Conservation (phyloP, 1,140 invertebrate species). For the Sarcophaga peregrina region DNA sequence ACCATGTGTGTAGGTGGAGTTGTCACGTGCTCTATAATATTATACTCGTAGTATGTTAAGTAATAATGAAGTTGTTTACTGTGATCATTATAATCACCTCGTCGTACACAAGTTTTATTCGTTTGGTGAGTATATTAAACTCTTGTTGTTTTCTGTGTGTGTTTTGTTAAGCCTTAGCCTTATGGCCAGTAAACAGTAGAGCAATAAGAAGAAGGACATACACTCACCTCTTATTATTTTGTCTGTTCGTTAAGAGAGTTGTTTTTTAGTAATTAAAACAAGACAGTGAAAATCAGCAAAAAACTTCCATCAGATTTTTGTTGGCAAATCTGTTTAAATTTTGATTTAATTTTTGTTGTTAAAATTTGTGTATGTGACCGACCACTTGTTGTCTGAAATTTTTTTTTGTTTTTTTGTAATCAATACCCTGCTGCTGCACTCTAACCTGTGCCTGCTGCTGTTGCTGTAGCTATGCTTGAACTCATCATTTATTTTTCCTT, state of each 20-base stretch:
- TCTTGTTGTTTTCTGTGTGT: no score
- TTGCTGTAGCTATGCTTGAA: background rate
- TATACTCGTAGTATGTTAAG: background rate
- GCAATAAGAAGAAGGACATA: no score
- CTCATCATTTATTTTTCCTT: background rate
- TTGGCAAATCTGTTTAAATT: constrained; percentile 13
- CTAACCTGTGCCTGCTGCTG: constrained; percentile 35
- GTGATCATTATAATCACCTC: no score
- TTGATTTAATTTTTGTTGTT: background rate
- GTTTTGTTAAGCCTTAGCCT: no score
- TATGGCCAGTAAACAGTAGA: no score
- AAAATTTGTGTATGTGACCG: background rate
- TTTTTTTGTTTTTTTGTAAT: no score
- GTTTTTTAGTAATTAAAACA: background rate
- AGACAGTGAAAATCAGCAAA: background rate
- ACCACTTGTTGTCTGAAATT: constrained; percentile 32
- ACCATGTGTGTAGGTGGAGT: constrained; percentile 44
- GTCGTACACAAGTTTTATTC: no score
- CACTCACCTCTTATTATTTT: no score
- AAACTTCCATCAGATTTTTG: background rate
- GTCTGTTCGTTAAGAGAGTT: no score
- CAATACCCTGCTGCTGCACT: background rate
- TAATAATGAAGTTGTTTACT: no score
- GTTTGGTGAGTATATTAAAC: no score
- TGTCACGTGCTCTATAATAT: constrained; percentile 43